Evolutionary conservation across 64 coral and sea anemone genomes (phyloP).

Genomic region (Trachythela sp.): DNA sequence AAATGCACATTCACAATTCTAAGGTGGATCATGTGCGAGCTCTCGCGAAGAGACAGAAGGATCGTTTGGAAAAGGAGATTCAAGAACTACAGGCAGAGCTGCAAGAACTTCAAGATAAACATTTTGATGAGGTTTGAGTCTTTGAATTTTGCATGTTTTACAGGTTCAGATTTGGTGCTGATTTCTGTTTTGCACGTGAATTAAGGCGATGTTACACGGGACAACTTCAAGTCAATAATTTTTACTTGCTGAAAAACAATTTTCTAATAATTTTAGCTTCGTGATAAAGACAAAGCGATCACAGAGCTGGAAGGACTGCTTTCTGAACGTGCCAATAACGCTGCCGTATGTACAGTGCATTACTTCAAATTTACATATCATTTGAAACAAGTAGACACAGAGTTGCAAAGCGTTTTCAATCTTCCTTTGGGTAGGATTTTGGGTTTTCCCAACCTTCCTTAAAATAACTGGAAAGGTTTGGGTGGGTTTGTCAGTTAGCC

Average conservation of each 20-base stretch:
- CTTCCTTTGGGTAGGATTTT: too few species aligned
- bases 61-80: not conserved
- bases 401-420: too few species aligned
- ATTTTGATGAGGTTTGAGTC: not conserved
- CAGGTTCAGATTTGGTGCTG: not conserved
- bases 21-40: not conserved
- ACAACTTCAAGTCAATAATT: too few species aligned
- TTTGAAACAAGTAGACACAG: too few species aligned
- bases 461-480: too few species aligned
- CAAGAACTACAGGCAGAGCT: not conserved
- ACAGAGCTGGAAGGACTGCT: not conserved
- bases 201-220: too few species aligned
- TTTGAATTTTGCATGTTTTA: not conserved
- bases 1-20: not conserved
- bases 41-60: not conserved
- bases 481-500: too few species aligned
- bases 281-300: not conserved
- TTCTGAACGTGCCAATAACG: not conserved
- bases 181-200: not conserved
- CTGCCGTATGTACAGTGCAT: not conserved
- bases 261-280: not conserved
- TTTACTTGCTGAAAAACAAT: not conserved
- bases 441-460: too few species aligned
- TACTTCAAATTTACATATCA: too few species aligned
- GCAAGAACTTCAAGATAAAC: constrained; percentile 8